Evolutionary conservation across 2,113 vertebrate species (phyloP).

Genomic region (Cathartes aura): DNA sequence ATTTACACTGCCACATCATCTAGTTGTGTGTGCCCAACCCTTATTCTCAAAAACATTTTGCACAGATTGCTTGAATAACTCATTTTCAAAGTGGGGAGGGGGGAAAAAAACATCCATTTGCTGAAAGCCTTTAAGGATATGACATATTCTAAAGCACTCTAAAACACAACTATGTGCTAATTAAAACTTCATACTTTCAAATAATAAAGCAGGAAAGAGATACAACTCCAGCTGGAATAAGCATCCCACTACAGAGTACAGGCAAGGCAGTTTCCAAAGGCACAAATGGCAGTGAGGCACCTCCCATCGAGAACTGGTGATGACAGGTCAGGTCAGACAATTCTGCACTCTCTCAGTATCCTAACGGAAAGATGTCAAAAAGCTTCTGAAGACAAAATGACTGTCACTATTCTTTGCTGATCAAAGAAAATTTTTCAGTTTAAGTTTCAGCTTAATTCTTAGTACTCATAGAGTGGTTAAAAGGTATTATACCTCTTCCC

Average conservation of each 20-base stretch:
- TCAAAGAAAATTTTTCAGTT: slow-evolving; percentile 41
- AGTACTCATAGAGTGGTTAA: slow-evolving; percentile 39
- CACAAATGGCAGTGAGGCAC: neutral
- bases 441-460: slow-evolving; percentile 50
- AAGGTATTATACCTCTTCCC: slow-evolving; percentile 36
- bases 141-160: neutral
- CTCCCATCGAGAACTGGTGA: neutral
- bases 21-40: neutral
- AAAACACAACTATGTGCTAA: neutral
- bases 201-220: neutral
- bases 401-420: slow-evolving; percentile 18
- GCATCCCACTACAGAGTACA: neutral
- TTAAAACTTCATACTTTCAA: slow-evolving; percentile 21
- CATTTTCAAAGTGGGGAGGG: neutral
- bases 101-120: neutral
- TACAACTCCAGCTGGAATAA: neutral
- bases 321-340: neutral
- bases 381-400: slow-evolving; percentile 31
- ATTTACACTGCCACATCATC: neutral
- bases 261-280: neutral
- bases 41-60: neutral
- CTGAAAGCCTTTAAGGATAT: neutral
- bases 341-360: neutral
- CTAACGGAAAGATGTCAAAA: slow-evolving; percentile 42
- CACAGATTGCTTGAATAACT: slow-evolving; percentile 11